Evolutionary conservation across 1,140 invertebrate species (phyloP), one percentile per base, ranked within the genome.

Genomic region (Melanaphis sacchari): DNA sequence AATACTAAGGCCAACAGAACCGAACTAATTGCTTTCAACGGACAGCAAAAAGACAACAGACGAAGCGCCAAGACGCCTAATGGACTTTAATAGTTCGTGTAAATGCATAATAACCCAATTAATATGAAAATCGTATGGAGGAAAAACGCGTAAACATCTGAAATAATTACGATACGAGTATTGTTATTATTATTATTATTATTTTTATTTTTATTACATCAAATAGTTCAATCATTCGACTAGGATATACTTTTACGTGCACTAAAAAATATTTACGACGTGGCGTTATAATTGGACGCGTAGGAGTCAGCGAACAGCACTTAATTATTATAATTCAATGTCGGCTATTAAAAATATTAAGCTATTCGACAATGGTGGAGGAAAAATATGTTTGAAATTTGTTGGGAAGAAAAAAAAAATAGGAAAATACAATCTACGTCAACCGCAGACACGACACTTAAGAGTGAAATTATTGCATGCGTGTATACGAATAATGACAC

Each of bases 401-500:
- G 85, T 36, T 21, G n/a, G 43, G 43, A 18, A 5, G 26, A 36
- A 36, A 24, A 89, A 36, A 89, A 89, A 52, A 38, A 21, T 22
- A 18, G 41, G 8, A 46, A 46, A 87, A 49, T 49, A 87, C 41
- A 31, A 87, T 46, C 49, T 87, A 87, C 43, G 43, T 87, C n/a
- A 6, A 46, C 41, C 31, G 31, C 26, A 21, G 5, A n/a, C 18
- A 49, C 85, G 43, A 41, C 31, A 87, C n/a, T 87, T 87, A 36
- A 46, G n/a, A 36, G 46, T 89, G 87, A 89, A 89, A 89, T 89
- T 38, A 89, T 89, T 89, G 43, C 46, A n/a, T 8, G n/a, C 21
- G 22, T 7, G 43, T 89, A 38, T 18, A 89, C 87, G 46, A 31
- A 46, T 46, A 46, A 89, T 38, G 87, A 89, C 87, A 46, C 49